A percentile compares a stretch with the other conserved stretches of the same genome.
These are phyloP conservation scores for Polylopha cassiicola DNA, from an alignment of 2,888 invertebrate species.

Conservation along the genomic window DNA sequence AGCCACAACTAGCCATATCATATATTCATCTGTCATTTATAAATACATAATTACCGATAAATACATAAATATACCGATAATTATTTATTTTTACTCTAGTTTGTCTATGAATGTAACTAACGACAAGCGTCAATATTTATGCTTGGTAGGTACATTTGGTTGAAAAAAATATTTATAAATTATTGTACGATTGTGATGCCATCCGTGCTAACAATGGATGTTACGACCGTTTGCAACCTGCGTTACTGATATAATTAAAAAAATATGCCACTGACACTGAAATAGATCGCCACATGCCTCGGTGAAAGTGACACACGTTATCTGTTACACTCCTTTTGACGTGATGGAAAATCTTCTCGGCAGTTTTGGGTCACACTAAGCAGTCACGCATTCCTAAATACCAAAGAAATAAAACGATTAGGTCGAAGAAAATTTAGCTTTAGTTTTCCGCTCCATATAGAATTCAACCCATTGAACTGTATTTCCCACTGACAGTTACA, in stretches of 20 bases:
- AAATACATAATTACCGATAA: too few species aligned
- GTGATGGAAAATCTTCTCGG: constrained; percentile 50
- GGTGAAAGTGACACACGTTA: constrained; percentile 62
- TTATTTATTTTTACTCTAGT: too few species aligned
- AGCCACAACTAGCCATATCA: too few species aligned
- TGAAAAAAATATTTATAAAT: too few species aligned
- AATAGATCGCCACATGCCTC: constrained; percentile 49
- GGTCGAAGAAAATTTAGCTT: constrained; percentile 4
- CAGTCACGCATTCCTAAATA: constrained; percentile 44
- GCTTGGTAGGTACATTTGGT: too few species aligned
- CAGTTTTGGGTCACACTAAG: constrained; percentile 67
- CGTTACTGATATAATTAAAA: constrained; percentile 45
- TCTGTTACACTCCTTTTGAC: constrained; percentile 46
- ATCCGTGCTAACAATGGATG: constrained; percentile 40
- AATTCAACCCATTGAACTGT: too few species aligned
- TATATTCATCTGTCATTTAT: too few species aligned
- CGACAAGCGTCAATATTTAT: too few species aligned
- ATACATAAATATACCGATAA: too few species aligned
- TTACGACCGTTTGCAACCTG: constrained; percentile 37
- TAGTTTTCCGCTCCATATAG: too few species aligned
- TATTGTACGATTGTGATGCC: constrained; percentile 6
- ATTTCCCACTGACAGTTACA: too few species aligned
- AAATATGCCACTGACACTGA: constrained; percentile 48
- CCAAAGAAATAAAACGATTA: constrained; percentile 39
- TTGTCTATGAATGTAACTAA: too few species aligned